Evolutionary conservation across 1,140 invertebrate species (phyloP), one percentile per base, ranked within the genome.

Genomic region (Drosophila ogumai): DNA sequence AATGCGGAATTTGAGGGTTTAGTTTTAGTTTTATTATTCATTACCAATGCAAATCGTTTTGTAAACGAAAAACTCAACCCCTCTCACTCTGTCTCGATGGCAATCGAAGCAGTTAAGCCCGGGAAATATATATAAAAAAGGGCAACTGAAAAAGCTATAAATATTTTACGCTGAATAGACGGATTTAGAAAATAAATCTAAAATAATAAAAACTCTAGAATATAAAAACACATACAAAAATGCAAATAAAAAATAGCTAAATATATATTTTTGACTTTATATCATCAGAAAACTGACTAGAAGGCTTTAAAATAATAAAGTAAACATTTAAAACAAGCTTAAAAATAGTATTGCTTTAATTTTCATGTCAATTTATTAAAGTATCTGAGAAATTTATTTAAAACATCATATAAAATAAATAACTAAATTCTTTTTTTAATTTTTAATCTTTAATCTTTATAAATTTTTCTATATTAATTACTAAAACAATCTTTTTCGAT

Each of bases 1-100:
- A 6, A 19, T 28, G 25, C 3, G 38, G 10, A 15, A 10, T 13
- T 13, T 17, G 13, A 15, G 60, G 60, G n/a, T 13, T 47, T 41
- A 28, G 19, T 34, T 54, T 28, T 47, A 22, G 36, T 19, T 58
- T 59, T 64, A 64, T 58, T 59, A 64, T 64, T 64, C 52, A 64
- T 64, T 43, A 56, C 49, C 12, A 54, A 40, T 63, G 49, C 60
- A 40, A 58, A 55, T n/a, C 52, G 28, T 64, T 60, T 64, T 57
- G 28, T 43, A 64, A 47, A 47, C 46, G 46, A n/a, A 46, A 46
- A 22, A 22, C 44, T 3, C 43, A 19, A 2, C 12, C n/a, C 0
- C 1, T 28, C 25, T 13, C 7, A n/a, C 15, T 9, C 4, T 9
- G 25, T 41, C 22, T 22, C 9, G 32, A 13, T 31, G 15, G 9